Evolutionary conservation across 2,113 vertebrate genomes (phyloP).

Genomic region (Sinocyclocheilus rhinocerous): DNA sequence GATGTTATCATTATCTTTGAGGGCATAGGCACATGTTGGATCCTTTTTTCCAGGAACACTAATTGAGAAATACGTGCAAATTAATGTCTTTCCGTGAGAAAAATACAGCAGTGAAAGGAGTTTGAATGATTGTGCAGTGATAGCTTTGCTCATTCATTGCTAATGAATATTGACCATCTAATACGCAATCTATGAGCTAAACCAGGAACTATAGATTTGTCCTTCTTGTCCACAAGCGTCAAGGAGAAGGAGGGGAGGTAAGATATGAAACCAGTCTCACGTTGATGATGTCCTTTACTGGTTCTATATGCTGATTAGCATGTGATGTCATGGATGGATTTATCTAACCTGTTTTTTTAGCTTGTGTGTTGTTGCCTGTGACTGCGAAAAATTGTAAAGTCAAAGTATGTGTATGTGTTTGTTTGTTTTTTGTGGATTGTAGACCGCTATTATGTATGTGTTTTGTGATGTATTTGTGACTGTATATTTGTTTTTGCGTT

Average conservation of each 20-base stretch:
- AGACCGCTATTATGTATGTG: neutral
- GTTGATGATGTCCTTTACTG: conserved; percentile 1
- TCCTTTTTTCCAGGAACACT: neutral
- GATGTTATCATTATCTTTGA: neutral
- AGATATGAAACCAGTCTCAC: conserved; percentile 70
- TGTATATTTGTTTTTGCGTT: neutral
- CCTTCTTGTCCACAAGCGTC: conserved; percentile 80
- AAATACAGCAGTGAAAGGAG: neutral
- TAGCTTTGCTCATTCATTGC: conserved; percentile 7
- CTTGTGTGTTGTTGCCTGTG: conserved; percentile 34
- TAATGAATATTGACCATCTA: neutral
- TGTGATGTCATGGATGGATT: conserved; percentile 28
- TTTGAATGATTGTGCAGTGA: conserved; percentile 1
- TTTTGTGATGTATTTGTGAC: conserved; percentile 13
- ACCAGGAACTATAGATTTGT: conserved; percentile 48
- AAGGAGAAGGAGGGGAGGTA: conserved; percentile 95
- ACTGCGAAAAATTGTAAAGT: conserved; percentile 10
- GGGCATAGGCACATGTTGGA: neutral
- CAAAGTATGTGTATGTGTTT: conserved; percentile 13
- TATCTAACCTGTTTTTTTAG: conserved; percentile 7
- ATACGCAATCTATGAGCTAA: conserved; percentile 21
- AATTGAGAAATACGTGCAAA: neutral
- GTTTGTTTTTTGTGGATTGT: conserved; percentile 19
- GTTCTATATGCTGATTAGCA: conserved; percentile 38
- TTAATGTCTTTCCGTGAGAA: neutral